Evolutionary conservation across 2,113 vertebrate genomes (phyloP).

Genomic region (Malurus elegans): DNA sequence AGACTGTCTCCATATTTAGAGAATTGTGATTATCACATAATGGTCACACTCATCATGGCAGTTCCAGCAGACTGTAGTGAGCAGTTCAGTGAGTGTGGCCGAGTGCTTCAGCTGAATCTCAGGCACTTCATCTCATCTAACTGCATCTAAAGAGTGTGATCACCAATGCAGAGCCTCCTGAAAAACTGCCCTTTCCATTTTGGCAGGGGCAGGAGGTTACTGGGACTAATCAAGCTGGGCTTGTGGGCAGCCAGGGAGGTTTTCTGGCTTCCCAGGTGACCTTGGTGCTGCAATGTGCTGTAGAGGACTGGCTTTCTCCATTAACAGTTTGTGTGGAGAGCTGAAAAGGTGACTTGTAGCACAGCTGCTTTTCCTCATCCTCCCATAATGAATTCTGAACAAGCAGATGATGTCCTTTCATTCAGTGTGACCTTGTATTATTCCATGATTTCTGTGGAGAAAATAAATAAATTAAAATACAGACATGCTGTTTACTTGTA

Average conservation of each 20-base stretch:
- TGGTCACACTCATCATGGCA: background rate
- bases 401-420: slow-evolving; percentile 67
- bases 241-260: background rate
- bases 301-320: slow-evolving; percentile 32
- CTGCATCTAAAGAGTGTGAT: background rate
- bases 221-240: slow-evolving; percentile 56
- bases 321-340: slow-evolving; percentile 50
- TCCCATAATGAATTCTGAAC: slow-evolving; percentile 62
- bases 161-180: slow-evolving; percentile 19
- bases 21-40: background rate
- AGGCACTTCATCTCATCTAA: background rate
- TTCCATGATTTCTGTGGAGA: slow-evolving; percentile 9
- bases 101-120: background rate
- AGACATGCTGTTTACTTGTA: background rate
- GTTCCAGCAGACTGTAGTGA: background rate
- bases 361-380: slow-evolving; percentile 50
- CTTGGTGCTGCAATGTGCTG: slow-evolving; percentile 18
- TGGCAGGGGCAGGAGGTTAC: slow-evolving; percentile 55
- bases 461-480: background rate
- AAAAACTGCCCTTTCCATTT: slow-evolving; percentile 7
- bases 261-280: slow-evolving; percentile 42
- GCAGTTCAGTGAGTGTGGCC: background rate
- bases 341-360: slow-evolving; percentile 61
- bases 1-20: background rate
- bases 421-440: slow-evolving; percentile 65